A percentile compares a stretch with the other conserved stretches of the same genome.
Evolutionary conservation across 2,797 vertebrate species (phyloP).

Genomic region (Triplophysa yarkandensis): DNA sequence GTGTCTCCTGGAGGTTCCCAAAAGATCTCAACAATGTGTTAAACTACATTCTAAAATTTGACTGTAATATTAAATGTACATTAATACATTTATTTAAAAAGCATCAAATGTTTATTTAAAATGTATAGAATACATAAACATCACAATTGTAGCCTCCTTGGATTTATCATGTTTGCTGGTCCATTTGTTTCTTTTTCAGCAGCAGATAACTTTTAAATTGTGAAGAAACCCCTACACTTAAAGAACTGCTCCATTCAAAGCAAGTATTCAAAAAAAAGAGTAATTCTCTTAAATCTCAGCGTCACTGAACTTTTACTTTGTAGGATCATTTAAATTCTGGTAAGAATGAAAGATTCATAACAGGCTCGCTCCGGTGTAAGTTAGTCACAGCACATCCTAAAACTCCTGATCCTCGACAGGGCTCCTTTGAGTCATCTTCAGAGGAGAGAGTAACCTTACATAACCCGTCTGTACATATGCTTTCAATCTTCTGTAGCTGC

Average conservation of each 20-base stretch:
- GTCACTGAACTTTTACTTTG: not conserved
- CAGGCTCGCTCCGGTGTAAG: not conserved
- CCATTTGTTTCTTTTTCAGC: not conserved
- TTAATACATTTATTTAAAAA: too few relatives aligned
- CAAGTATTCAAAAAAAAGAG: conserved; percentile 6
- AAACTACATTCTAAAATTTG: too few relatives aligned
- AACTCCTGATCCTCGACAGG: not conserved
- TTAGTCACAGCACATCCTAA: not conserved
- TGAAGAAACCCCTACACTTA: conserved; percentile 40
- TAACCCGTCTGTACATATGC: not conserved
- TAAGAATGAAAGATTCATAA: conserved; percentile 17
- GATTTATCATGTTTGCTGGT: not conserved
- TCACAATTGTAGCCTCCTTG: too few relatives aligned
- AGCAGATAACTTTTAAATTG: conserved; percentile 29
- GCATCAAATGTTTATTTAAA: too few relatives aligned
- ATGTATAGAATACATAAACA: too few relatives aligned
- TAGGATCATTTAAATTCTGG: not conserved
- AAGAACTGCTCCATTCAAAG: conserved; percentile 14
- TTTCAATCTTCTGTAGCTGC: not conserved
- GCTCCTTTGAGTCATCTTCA: not conserved
- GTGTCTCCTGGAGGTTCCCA: too few relatives aligned
- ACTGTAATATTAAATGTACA: too few relatives aligned
- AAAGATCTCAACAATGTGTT: too few relatives aligned
- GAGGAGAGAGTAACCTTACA: not conserved
- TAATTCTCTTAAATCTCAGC: not conserved